phyloP scores from a whole-genome alignment of 2,888 invertebrate species.

The Drosophila parthenogenetica region DNA sequence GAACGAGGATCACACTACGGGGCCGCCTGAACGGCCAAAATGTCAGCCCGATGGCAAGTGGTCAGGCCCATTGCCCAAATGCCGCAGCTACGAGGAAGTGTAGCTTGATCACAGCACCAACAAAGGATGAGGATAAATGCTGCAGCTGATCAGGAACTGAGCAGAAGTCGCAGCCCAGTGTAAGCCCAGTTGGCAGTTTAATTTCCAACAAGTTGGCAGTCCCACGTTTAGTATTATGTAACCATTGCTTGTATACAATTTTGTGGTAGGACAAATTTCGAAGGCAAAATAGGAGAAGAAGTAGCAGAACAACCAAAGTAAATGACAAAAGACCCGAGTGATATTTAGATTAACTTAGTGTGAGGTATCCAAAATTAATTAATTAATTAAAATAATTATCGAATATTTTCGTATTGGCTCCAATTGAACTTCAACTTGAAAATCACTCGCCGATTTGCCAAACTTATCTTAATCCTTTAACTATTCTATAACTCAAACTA shows the following conservation, averaged over 20 bases:
- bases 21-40: slow-evolving; percentile 87
- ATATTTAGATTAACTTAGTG: slow-evolving; percentile 83
- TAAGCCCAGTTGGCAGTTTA: slow-evolving; percentile 1
- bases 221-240: slow-evolving; percentile 31
- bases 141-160: slow-evolving; percentile 2
- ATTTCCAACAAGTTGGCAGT: slow-evolving; percentile 33
- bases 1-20: slow-evolving; percentile 82
- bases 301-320: slow-evolving; percentile 11
- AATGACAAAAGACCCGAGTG: slow-evolving; percentile 73
- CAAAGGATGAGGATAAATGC: background rate
- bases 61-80: slow-evolving; percentile 89
- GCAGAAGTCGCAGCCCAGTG: slow-evolving; percentile 2
- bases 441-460: slow-evolving; percentile 50
- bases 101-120: slow-evolving; percentile 75
- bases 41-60: slow-evolving; percentile 89
- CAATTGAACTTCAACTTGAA: slow-evolving; percentile 30
- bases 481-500: slow-evolving; percentile 9
- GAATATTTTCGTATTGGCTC: slow-evolving; percentile 30
- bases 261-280: slow-evolving; percentile 39
- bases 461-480: slow-evolving; percentile 1
- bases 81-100: slow-evolving; percentile 88
- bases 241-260: slow-evolving; percentile 34
- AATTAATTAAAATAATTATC: slow-evolving; percentile 50
- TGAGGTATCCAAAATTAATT: slow-evolving; percentile 78
- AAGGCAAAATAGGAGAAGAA: slow-evolving; percentile 23